Evolutionary conservation across 1,140 invertebrate species (phyloP), one percentile per base, ranked within the genome.

Genomic region (Piezodorus guildinii): DNA sequence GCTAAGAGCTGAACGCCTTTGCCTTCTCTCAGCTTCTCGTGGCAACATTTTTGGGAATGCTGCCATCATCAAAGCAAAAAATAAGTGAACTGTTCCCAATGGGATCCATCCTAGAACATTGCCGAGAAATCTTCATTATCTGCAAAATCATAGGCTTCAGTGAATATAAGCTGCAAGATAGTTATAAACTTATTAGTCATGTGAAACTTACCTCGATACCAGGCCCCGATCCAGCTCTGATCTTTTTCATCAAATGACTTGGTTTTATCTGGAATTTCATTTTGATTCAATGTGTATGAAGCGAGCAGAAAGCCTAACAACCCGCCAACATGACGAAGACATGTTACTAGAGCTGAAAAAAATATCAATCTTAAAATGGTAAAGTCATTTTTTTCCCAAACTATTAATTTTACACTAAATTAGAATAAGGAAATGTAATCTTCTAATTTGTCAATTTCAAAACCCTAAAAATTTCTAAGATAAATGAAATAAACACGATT

Each of bases 141-240:
- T 49, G 27, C 8, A 49, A 59, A 15, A 39, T 39, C 12, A 39
- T 39, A 39, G 34, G 34, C 9, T 39, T 39, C 34, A 10, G 34
- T 39, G 34, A 39, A 39, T 39, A 39, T 10, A 39, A 1, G 34
- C 9, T 61, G 43, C 6, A 45, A 8, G 8, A 30, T 16, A 8
- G 15, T 27, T 19, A 27, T 10, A 54, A 39, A 49, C 12, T 39
- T 39, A 10, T 10, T 1, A 39, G 9, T 12, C 12, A 8, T 39
- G 9, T 39, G 6, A 39, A 39, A 39, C 66, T 69, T 69, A 73
- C 74, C 74, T n/a, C 75, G 62, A 70, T 74, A 76, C 76, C 76
- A 77, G 3, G 75, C 73, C 27, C 75, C 75, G 49, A 76, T 67
- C 74, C 74, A 76, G 21, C 71, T 58, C 25, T 73, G 71, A 66